phyloP scores from a whole-genome alignment of 2,113 vertebrate species.

The Paratilapia polleni region DNA sequence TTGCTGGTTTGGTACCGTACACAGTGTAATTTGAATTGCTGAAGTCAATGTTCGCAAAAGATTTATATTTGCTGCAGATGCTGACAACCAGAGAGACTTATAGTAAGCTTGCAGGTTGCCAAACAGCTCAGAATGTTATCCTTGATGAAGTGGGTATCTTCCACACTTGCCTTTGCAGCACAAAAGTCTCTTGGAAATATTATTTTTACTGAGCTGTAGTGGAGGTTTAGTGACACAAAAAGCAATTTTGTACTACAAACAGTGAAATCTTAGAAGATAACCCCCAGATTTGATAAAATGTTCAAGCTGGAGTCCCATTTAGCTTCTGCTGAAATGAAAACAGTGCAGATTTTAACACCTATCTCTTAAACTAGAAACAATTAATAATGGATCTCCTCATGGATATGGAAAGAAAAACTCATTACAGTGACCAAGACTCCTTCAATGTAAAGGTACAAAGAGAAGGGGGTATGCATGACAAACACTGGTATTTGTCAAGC shows the following conservation, averaged over 20 bases:
- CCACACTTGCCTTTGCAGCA: not conserved
- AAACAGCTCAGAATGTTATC: not conserved
- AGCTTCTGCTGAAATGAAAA: not conserved
- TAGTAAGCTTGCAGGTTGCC: not conserved
- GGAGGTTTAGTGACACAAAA: not conserved
- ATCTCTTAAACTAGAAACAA: not conserved
- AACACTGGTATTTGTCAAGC: not conserved
- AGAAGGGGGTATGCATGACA: accelerated
- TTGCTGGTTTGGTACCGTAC: not conserved
- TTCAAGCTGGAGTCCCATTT: not conserved
- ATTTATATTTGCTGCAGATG: constrained; percentile 5
- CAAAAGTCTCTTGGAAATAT: not conserved
- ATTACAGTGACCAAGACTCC: not conserved
- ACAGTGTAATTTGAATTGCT: constrained; percentile 6
- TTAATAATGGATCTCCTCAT: not conserved
- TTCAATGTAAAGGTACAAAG: not conserved
- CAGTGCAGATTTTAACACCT: not conserved
- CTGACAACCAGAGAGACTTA: constrained; percentile 12
- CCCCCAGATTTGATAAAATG: not conserved
- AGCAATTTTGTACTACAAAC: not conserved
- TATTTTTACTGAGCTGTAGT: not conserved
- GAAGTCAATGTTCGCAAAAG: constrained; percentile 23
- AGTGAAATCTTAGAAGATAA: not conserved
- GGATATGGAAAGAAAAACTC: not conserved
- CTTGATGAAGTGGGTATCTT: not conserved